A percentile compares a stretch with the other conserved stretches of the same genome.
Evolutionary conservation across 1,140 invertebrate genomes (phyloP).

Genomic region (Papilio polytes): DNA sequence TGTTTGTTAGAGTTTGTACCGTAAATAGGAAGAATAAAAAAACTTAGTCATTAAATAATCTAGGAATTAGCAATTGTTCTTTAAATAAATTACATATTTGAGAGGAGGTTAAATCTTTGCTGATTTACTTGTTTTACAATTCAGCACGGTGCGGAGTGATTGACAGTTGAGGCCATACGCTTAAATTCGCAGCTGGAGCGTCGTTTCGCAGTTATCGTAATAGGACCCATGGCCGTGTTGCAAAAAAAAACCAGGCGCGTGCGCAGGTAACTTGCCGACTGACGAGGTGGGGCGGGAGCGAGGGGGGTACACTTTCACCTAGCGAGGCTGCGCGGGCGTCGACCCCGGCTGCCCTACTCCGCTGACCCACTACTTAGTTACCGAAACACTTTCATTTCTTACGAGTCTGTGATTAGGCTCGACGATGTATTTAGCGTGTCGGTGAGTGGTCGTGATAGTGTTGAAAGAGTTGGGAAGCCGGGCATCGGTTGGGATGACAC

Average conservation of each 20-base stretch:
- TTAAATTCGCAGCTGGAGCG: slow-evolving; percentile 72
- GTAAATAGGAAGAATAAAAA: neutral
- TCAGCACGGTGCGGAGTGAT: slow-evolving; percentile 56
- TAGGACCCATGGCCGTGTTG: slow-evolving; percentile 80
- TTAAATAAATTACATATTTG: slow-evolving; percentile 18
- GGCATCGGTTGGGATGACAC: slow-evolving; percentile 44
- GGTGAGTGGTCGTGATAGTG: slow-evolving; percentile 58
- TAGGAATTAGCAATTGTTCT: neutral
- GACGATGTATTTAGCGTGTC: slow-evolving; percentile 70
- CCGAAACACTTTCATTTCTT: slow-evolving; percentile 82
- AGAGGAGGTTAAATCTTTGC: slow-evolving; percentile 17
- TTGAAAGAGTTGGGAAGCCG: slow-evolving; percentile 45
- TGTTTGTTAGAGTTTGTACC: too few species aligned
- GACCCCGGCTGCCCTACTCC: slow-evolving; percentile 80
- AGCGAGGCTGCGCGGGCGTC: slow-evolving; percentile 81
- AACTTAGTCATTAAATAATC: neutral
- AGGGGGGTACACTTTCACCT: slow-evolving; percentile 78
- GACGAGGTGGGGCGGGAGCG: slow-evolving; percentile 57
- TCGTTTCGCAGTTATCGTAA: slow-evolving; percentile 78
- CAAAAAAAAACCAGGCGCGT: slow-evolving; percentile 81
- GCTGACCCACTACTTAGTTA: slow-evolving; percentile 78
- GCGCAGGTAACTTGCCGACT: slow-evolving; percentile 70
- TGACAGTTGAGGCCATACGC: slow-evolving; percentile 70
- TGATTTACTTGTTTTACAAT: slow-evolving; percentile 28
- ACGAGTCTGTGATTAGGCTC: slow-evolving; percentile 68